Base-by-base conservation (phyloP, 64 coral and sea anemone genomes). In the Porites lutea region DNA sequence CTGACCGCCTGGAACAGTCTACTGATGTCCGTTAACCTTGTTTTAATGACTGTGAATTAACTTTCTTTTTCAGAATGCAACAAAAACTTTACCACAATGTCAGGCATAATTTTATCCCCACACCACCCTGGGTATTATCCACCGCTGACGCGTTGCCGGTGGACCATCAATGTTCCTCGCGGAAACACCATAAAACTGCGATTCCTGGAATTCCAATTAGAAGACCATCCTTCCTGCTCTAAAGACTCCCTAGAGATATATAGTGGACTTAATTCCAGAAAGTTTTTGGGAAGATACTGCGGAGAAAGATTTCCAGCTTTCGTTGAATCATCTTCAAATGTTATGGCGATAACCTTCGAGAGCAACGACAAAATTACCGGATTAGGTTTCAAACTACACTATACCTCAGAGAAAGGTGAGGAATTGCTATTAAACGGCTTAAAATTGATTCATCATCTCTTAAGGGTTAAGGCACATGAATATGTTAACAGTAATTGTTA, bases 131-230 rank as follows among this genome's bases (percentile, higher is more conserved):
- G 54, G 6, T 81, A 61, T 6, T 81, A 81, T 81, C 78, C 54
- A 37, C 54, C 23, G 15, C 27, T 81, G 12, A 81, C 11, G 27
- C 22, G 55, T 13, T 81, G 78, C 6, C 54, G 14, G 23, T 81
- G 78, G 78, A 63, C 9, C 13, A 81, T 81, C 55, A 81, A 43
- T 4, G 78, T 81, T 81, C 10, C 78, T 3, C 27, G 2, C 0
- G 78, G 13, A 61, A 81, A 62, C 5, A 81, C 4, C 13, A 81
- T 81, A 15, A 81, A 81, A 62, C 78, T 81, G 37, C 78, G 57
- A 22, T 63, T 81, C 78, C 46, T 81, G 78, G 78, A 81, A 6
- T 81, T 81, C 27, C 78, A 81, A 37, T 81, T 81, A 15, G 58
- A 81, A 81, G 78, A 81, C 15, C 54, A 81, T 9, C 78, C 78